Evolutionary conservation across 2,113 vertebrate species (phyloP), one percentile per base, ranked within the genome.

Genomic region (Esox niger): DNA sequence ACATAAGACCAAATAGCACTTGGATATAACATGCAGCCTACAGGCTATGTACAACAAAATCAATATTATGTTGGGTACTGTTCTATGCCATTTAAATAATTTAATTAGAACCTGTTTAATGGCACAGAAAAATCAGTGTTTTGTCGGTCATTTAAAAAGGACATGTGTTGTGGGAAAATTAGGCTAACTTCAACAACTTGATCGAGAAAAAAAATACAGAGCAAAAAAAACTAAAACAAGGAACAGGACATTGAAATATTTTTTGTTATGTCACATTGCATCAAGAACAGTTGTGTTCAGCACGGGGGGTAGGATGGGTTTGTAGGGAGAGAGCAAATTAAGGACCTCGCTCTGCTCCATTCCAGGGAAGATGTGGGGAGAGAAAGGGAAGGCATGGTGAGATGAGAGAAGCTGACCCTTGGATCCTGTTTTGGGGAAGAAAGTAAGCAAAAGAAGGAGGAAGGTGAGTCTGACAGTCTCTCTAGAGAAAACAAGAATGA

Each of bases 391-490:
- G 76, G 78, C 64, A 62, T 13, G 7, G 72, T 8, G 66, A 57
- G 55, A 38, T 55, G 79, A 69, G 73, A 68, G 68, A 68, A 70
- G 76, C 70, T 78, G 68, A 79, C 82, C 75, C 77, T 76, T 69
- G 80, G 82, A 81, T 83, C 77, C 72, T 81, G 71, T 86, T 38
- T 79, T 89, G 83, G 86, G 73, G 57, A 55, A 25, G 70, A 85
- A 86, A 87, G 84, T 83, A 89, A 87, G 81, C 81, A 5, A 56
- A 69, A 88, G 83, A 90, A 85, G 87, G 88, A 82, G 80, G 83
- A 79, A 88, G 84, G 84, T 70, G 78, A 80, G 71, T 75, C 79
- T 77, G 85, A 80, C 83, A 63, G 82, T 72, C 78, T 23, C 52
- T 80, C 78, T 79, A 66, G 78, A 87, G 82, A 64, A 71, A 68